A percentile compares a stretch with the other conserved stretches of the same genome.
Evolutionary conservation across 2,797 vertebrate species (phyloP).

Genomic region (Lagodon rhomboides): DNA sequence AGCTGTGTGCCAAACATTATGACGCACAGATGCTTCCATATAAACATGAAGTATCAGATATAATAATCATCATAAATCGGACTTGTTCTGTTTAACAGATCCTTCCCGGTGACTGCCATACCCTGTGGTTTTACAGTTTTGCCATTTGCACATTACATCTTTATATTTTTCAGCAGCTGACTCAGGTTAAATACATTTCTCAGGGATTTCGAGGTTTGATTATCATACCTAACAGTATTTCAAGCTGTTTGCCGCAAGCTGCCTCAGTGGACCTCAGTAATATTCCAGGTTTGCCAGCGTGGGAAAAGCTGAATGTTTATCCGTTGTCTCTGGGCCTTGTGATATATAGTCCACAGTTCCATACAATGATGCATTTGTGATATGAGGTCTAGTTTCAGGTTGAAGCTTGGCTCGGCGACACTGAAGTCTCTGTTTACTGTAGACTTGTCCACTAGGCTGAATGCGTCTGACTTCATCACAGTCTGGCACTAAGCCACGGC

Average conservation of each 20-base stretch:
- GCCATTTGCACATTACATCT: constrained; percentile 28
- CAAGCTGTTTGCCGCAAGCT: constrained; percentile 11
- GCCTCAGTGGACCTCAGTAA: constrained; percentile 20
- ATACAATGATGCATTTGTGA: constrained; percentile 69
- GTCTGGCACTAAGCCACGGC: constrained; percentile 73
- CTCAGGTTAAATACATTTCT: constrained; percentile 25
- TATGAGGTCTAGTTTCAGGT: constrained; percentile 69
- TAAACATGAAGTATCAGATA: constrained; percentile 68
- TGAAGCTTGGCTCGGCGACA: constrained; percentile 62
- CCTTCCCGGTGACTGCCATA: constrained; percentile 26
- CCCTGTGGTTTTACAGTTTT: constrained; percentile 26
- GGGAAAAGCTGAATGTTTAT: constrained; percentile 66
- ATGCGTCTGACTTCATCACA: constrained; percentile 65
- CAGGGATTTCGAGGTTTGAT: constrained; percentile 35
- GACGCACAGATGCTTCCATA: constrained; percentile 66
- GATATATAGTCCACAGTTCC: constrained; percentile 61
- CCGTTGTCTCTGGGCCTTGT: constrained; percentile 42
- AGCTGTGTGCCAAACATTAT: constrained; percentile 49
- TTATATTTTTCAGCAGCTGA: constrained; percentile 24
- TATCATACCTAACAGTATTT: constrained; percentile 26
- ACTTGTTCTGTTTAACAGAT: constrained; percentile 48
- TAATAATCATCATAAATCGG: constrained; percentile 60
- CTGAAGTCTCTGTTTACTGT: constrained; percentile 77
- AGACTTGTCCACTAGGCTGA: constrained; percentile 66
- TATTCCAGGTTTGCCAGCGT: constrained; percentile 29